Base-by-base conservation (phyloP, 2,113 vertebrate genomes). In the Stigmatopora nigra region DNA sequence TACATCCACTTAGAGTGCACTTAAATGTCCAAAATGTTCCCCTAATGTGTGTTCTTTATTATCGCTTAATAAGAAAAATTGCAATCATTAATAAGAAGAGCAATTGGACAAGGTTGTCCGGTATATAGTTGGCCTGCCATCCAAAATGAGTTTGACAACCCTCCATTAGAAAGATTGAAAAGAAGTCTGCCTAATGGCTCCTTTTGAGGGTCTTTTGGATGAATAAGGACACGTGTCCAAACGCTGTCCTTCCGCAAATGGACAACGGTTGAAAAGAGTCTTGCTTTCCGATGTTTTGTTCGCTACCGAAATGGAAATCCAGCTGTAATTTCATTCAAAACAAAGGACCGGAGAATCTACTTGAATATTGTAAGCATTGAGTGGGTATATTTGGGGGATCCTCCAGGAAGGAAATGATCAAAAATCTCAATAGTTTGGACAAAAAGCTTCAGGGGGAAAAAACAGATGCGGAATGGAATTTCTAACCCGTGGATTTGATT, bases 351-450 rank as follows among this genome's bases (percentile, higher is more conserved):
- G n/a, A 51, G 79, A 73, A 72, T 56, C 72, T 63, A 20, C 60
- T 77, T 46, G 9, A n/a, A 22, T 5, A 31, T 36, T 7, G 22
- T 2, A 13, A 56, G 53, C 53, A 12, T 12, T 7, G 6, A 61
- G 19, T 31, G 25, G 25, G n/a, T 45, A 0, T 2, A 20, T 11
- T 1, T 41, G 19, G 4, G 4, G 47, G 46, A 71, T 80, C 38
- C 70, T 66, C 48, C 59, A 68, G 77, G 78, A 75, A 81, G 78
- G 76, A 80, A 76, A 62, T 77, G 56, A 46, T 77, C 53, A n/a
- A 57, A 57, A 16, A 48, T 36, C 51, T 41, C 44, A 51, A 61
- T 64, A 48, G 20, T 56, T 67, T 20, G 5, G 5, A 68, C 15
- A 58, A 70, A 76, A 59, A 1, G 55, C 19, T 35, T 58, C 25